These are phyloP conservation scores for Trachelipus rathkii DNA, from an alignment of 1,140 invertebrate genomes.

Conservation along the genomic window DNA sequence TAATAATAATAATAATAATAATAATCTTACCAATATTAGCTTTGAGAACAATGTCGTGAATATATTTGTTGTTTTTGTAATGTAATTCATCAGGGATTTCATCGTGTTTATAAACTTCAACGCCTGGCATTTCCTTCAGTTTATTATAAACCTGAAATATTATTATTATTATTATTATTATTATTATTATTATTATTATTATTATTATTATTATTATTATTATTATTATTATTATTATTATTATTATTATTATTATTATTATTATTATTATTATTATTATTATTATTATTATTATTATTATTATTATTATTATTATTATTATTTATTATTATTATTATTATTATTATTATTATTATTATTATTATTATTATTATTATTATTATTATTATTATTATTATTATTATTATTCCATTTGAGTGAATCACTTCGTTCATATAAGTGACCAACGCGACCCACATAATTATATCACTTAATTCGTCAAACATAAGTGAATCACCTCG, in stretches of 20 bases:
- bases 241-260: background rate
- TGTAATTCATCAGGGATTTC: slow-evolving; percentile 51
- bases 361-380: background rate
- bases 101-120: slow-evolving; percentile 49
- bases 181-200: background rate
- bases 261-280: background rate
- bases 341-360: slow-evolving; percentile 1
- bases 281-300: background rate
- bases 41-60: slow-evolving; percentile 39
- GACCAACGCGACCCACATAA: too few relatives aligned
- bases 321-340: too few relatives aligned
- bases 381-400: background rate
- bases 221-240: background rate
- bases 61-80: slow-evolving; percentile 47
- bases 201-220: background rate
- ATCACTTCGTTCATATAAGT: too few relatives aligned
- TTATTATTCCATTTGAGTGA: background rate
- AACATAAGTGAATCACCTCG: too few relatives aligned
- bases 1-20: background rate
- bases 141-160: slow-evolving; percentile 47
- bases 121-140: slow-evolving; percentile 46
- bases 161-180: background rate
- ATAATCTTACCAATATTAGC: slow-evolving; percentile 33
- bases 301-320: background rate
- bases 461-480: too few relatives aligned